Conservation (phyloP, 1,140 invertebrate species). For the Bombus affinis region DNA sequence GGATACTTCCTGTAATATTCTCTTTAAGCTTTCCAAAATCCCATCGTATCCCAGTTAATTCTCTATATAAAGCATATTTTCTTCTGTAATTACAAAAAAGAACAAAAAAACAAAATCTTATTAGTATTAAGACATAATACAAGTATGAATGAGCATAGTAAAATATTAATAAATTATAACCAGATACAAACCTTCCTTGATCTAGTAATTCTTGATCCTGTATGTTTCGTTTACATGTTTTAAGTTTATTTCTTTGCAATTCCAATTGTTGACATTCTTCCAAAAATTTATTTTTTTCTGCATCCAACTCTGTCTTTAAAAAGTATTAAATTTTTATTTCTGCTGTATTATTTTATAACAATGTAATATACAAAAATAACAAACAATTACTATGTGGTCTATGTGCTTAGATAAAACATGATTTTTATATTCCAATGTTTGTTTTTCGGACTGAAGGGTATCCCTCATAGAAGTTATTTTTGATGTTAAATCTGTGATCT, state of each 20-base stretch:
- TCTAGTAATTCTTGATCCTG: constrained; percentile 57
- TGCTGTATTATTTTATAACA: neutral
- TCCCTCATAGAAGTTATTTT: constrained; percentile 33
- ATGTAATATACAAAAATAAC: neutral
- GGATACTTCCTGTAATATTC: constrained; percentile 55
- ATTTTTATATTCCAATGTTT: constrained; percentile 39
- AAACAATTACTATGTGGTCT: constrained; percentile 28
- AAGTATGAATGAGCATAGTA: neutral
- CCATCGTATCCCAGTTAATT: constrained; percentile 52
- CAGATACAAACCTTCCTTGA: constrained; percentile 59
- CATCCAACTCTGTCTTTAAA: constrained; percentile 48
- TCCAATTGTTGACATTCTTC: constrained; percentile 48
- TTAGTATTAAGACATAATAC: neutral
- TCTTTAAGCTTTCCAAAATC: constrained; percentile 36
- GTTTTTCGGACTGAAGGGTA: neutral
- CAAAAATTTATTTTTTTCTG: constrained; percentile 49
- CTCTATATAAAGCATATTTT: constrained; percentile 49
- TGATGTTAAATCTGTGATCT: constrained; percentile 25
- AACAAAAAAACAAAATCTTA: neutral
- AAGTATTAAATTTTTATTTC: neutral
- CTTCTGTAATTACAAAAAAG: constrained; percentile 39
- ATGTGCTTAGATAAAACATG: constrained; percentile 23
- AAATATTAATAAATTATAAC: neutral
- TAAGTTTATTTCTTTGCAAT: constrained; percentile 49
- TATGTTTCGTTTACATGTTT: constrained; percentile 49